phyloP scores from a whole-genome alignment of 2,113 vertebrate species.

The Grammomys surdaster region DNA sequence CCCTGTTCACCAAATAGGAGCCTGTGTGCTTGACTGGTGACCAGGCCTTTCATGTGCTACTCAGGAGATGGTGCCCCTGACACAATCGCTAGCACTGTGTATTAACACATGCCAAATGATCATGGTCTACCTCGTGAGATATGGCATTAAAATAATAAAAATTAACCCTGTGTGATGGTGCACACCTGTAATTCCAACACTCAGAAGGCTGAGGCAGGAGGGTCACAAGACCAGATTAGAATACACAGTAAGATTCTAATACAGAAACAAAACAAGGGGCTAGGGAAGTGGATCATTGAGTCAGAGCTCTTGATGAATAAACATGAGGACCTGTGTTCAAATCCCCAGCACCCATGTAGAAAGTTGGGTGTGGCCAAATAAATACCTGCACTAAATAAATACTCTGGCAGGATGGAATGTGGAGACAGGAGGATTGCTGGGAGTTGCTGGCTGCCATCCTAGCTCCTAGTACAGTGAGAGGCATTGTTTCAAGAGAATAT shows the following conservation, averaged over 20 bases:
- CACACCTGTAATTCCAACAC: background rate
- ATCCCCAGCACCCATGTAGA: background rate
- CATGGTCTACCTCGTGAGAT: background rate
- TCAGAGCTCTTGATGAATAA: background rate
- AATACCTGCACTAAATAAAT: background rate
- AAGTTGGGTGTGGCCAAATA: background rate
- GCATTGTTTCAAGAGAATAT: background rate
- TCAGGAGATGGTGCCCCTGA: background rate
- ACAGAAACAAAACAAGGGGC: background rate
- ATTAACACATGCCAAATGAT: background rate
- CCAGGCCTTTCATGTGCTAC: background rate
- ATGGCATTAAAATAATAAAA: background rate
- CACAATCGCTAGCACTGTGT: fast-evolving
- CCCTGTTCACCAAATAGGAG: background rate
- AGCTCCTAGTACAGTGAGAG: background rate
- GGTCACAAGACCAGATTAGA: background rate
- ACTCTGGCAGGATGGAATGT: background rate
- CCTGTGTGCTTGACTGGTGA: fast-evolving
- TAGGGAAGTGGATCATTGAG: background rate
- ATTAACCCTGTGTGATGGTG: background rate
- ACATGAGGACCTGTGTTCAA: background rate
- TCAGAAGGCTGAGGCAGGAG: background rate
- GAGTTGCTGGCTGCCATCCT: background rate
- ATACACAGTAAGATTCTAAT: background rate
- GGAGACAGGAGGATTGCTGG: background rate